phyloP scores from a whole-genome alignment of 1,140 invertebrate species.

The Ganaspis sp. region DNA sequence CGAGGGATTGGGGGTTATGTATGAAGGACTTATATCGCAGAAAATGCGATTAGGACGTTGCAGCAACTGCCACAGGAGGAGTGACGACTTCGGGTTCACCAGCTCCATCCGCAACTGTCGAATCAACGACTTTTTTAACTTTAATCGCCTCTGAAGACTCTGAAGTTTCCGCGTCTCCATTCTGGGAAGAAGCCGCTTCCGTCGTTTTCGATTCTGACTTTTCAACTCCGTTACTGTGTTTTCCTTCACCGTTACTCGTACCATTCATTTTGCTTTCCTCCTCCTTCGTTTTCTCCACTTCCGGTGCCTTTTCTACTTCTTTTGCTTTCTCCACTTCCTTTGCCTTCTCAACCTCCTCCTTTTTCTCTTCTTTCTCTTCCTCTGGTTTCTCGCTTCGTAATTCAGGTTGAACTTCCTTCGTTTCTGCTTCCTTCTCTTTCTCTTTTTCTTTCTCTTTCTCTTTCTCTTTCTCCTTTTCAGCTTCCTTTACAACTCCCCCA shows the following conservation, averaged over 20 bases:
- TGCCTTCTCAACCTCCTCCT: slow-evolving; percentile 30
- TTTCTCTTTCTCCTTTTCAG: slow-evolving; percentile 41
- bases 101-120: slow-evolving; percentile 65
- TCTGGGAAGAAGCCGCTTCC: slow-evolving; percentile 58
- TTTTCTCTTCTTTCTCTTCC: slow-evolving; percentile 39
- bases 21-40: slow-evolving; percentile 61
- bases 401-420: slow-evolving; percentile 13
- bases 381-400: slow-evolving; percentile 36
- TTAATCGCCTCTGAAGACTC: slow-evolving; percentile 67
- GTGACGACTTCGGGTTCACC: slow-evolving; percentile 70
- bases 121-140: slow-evolving; percentile 71
- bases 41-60: slow-evolving; percentile 73
- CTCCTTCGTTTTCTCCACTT: slow-evolving; percentile 45
- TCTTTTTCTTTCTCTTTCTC: slow-evolving; percentile 39
- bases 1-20: slow-evolving; percentile 67
- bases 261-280: slow-evolving; percentile 36
- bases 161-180: slow-evolving; percentile 61
- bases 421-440: slow-evolving; percentile 37
- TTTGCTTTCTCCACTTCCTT: slow-evolving; percentile 32
- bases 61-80: slow-evolving; percentile 70
- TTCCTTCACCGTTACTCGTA: slow-evolving; percentile 48
- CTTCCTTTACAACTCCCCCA: slow-evolving; percentile 37
- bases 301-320: too few relatives aligned
- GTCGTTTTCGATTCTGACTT: slow-evolving; percentile 35
- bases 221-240: slow-evolving; percentile 66